Evolutionary conservation across 1,140 invertebrate genomes (phyloP).

Genomic region (Aphis gossypii): DNA sequence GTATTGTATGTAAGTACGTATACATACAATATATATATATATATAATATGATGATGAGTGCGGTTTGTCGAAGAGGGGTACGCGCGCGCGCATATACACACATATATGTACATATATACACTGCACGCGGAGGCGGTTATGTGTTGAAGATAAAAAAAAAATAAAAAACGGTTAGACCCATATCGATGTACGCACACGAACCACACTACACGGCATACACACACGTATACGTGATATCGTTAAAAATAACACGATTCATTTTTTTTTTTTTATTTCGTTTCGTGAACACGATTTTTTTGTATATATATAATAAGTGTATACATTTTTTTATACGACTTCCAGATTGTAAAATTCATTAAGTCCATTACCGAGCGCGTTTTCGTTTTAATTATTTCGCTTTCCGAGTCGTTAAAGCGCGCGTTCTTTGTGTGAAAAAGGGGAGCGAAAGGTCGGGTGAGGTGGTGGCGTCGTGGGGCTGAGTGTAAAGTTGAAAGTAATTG

Average conservation of each 20-base stretch:
- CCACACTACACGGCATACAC: background rate
- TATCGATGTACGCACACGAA: constrained; percentile 21
- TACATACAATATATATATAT: background rate
- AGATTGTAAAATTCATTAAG: constrained; percentile 55
- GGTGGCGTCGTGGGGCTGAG: background rate
- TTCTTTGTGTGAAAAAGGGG: constrained; percentile 45
- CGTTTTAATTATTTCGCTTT: constrained; percentile 54
- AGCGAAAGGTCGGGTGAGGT: background rate
- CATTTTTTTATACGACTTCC: constrained; percentile 35
- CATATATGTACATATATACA: background rate
- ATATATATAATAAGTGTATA: background rate
- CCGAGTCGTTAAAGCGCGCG: constrained; percentile 50
- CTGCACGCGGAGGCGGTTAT: background rate
- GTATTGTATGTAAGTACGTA: background rate
- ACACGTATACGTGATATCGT: constrained; percentile 29
- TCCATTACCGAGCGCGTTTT: constrained; percentile 49
- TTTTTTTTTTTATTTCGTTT: constrained; percentile 14
- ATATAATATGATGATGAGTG: background rate
- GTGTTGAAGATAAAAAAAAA: constrained; percentile 7
- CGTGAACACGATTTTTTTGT: background rate
- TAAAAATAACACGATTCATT: constrained; percentile 38
- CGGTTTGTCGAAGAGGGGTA: background rate
- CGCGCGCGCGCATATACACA: background rate
- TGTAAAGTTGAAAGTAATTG: constrained; percentile 58
- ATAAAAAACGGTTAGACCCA: constrained; percentile 32